phyloP scores from a whole-genome alignment of 2,797 vertebrate species.

The Yasuhikotakia modesta region DNA sequence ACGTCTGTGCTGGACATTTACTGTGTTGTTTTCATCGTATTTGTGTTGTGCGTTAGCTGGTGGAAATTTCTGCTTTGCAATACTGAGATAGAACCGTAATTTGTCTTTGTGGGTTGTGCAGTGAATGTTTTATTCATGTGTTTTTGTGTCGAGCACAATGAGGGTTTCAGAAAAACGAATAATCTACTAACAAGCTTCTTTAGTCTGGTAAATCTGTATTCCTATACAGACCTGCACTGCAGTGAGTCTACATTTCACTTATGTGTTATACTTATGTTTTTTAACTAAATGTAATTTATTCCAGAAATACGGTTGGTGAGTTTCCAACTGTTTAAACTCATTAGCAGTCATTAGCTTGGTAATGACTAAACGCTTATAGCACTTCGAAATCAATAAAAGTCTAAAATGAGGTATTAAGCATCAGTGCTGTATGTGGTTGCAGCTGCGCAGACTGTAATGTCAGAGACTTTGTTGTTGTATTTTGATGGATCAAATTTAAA shows the following conservation, averaged over 20 bases:
- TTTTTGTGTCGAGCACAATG: neutral
- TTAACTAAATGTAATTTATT: neutral
- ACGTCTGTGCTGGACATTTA: neutral
- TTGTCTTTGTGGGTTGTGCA: slow-evolving; percentile 24
- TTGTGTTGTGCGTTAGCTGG: neutral
- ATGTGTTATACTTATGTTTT: neutral
- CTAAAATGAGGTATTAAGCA: neutral
- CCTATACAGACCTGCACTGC: slow-evolving; percentile 7
- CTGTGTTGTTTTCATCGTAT: neutral
- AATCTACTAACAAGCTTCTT: slow-evolving; percentile 42
- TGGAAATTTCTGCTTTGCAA: neutral
- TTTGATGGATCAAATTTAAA: neutral
- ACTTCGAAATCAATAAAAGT: slow-evolving; percentile 3
- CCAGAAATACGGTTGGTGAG: neutral
- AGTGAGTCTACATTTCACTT: neutral
- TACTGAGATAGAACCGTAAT: neutral
- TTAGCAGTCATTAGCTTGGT: slow-evolving; percentile 16
- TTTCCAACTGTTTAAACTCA: neutral
- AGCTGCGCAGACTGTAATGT: neutral
- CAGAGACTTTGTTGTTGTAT: neutral
- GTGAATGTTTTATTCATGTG: slow-evolving; percentile 52
- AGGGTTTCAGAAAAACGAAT: slow-evolving; percentile 40
- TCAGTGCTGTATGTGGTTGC: neutral
- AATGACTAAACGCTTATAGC: neutral
- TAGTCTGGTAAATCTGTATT: slow-evolving; percentile 52